Percentiles rank a stretch among this genome's conserved stretches.
These are phyloP conservation scores for Schizaphis graminum DNA, from an alignment of 2,888 invertebrate genomes.

Conservation along the genomic window DNA sequence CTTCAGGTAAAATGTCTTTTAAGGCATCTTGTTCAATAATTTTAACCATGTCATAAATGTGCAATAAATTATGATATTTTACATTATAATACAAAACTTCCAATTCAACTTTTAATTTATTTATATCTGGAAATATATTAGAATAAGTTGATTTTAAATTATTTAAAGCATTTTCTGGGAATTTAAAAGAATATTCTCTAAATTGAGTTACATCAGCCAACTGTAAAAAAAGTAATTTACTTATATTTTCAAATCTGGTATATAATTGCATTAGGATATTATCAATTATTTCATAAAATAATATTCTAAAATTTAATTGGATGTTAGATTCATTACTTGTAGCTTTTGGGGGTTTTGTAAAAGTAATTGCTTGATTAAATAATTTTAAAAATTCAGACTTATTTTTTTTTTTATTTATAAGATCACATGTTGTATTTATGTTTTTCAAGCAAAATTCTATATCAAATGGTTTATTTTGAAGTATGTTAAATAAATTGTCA, in stretches of 20 bases:
- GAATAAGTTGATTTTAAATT: neutral
- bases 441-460: neutral
- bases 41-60: no score
- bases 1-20: no score
- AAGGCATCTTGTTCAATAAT: no score
- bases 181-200: neutral
- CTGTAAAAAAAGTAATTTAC: slow-evolving; percentile 13
- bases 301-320: neutral
- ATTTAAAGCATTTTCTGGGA: neutral
- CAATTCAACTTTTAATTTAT: slow-evolving; percentile 13
- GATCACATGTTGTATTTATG: neutral
- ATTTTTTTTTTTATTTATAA: slow-evolving; percentile 6
- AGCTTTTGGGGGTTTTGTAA: neutral
- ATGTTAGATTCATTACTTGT: neutral
- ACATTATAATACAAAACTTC: neutral
- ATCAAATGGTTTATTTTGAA: slow-evolving; percentile 7
- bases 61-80: no score
- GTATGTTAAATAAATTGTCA: neutral
- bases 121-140: neutral
- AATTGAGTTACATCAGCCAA: slow-evolving; percentile 24
- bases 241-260: neutral
- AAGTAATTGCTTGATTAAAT: neutral
- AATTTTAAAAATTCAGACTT: neutral
- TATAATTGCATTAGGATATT: neutral
- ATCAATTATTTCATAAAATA: slow-evolving; percentile 10